These are phyloP conservation scores for Pituophis catenifer DNA, from an alignment of 2,113 vertebrate genomes.

Conservation along the genomic window DNA sequence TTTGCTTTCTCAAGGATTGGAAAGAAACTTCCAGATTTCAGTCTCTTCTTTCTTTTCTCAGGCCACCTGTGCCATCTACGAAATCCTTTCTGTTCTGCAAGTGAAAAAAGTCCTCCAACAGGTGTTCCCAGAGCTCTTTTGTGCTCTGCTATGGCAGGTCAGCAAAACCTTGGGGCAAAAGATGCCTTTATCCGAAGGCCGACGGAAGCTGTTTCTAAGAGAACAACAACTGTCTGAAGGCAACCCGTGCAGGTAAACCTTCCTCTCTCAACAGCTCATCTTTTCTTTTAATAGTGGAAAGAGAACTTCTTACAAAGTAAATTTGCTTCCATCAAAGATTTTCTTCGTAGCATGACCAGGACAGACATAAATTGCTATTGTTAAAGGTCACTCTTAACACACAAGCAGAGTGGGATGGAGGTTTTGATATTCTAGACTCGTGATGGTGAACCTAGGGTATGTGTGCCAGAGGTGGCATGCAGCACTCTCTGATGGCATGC, in stretches of 20 bases:
- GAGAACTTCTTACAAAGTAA: neutral
- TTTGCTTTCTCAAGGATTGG: neutral
- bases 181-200: conserved; percentile 1
- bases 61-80: conserved; percentile 24
- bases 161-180: conserved; percentile 17
- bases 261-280: no score
- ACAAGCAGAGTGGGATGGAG: neutral
- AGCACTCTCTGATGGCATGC: no score
- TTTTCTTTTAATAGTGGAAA: neutral
- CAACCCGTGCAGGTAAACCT: conserved; percentile 7
- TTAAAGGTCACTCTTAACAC: neutral
- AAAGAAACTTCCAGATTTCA: neutral
- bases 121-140: conserved; percentile 3
- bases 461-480: no score
- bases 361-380: neutral
- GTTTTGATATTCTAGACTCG: neutral
- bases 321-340: neutral
- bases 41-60: neutral
- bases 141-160: conserved; percentile 11
- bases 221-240: neutral
- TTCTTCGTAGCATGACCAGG: neutral
- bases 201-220: conserved; percentile 3
- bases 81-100: neutral
- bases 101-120: neutral
- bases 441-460: no score